Evolutionary conservation across 2,797 vertebrate species (phyloP).

Genomic region (Petrocephalus sullivani): DNA sequence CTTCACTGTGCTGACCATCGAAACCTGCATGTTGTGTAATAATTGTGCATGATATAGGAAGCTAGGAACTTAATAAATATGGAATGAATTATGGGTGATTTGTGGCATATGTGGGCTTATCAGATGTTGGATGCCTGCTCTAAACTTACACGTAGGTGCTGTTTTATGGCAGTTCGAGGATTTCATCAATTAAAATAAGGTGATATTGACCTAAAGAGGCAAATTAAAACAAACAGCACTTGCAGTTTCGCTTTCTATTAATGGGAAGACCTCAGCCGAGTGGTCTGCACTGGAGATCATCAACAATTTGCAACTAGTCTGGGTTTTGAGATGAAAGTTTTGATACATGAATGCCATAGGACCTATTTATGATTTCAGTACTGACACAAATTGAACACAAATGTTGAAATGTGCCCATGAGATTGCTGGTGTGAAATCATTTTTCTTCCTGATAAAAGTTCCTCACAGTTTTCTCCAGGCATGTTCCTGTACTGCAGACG

Average conservation of each 20-base stretch:
- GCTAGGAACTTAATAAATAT: background rate
- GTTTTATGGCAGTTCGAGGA: background rate
- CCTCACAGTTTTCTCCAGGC: background rate
- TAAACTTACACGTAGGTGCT: background rate
- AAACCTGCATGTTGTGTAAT: background rate
- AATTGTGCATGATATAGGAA: background rate
- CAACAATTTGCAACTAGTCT: background rate
- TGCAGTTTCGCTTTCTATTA: background rate
- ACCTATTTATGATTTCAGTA: background rate
- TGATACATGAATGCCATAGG: background rate
- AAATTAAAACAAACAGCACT: background rate
- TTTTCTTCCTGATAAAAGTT: background rate
- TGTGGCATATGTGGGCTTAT: background rate
- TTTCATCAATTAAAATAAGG: background rate
- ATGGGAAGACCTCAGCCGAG: background rate
- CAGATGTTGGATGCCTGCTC: background rate
- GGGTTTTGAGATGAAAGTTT: background rate
- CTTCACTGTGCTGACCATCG: background rate
- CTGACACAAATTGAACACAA: background rate
- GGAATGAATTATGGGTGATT: background rate
- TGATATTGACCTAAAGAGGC: background rate
- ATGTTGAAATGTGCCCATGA: background rate
- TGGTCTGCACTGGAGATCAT: background rate
- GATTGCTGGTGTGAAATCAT: background rate
- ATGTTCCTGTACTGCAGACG: background rate